phyloP scores from a whole-genome alignment of 2,797 vertebrate genomes.

The Ispidina lecontei region DNA sequence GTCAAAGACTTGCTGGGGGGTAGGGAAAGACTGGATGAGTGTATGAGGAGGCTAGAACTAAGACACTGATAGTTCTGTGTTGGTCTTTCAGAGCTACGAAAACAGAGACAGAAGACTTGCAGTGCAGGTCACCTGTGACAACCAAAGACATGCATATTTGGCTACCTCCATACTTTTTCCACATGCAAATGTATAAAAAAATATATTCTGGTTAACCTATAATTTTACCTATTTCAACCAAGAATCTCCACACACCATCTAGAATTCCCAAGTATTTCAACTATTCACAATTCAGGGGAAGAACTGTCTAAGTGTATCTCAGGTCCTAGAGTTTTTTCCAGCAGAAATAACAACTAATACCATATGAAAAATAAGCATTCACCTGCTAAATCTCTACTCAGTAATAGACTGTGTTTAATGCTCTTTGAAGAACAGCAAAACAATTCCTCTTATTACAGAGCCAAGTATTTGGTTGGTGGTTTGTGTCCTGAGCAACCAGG shows the following conservation, averaged over 20 bases:
- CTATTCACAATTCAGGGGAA: background rate
- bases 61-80: background rate
- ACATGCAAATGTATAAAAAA: background rate
- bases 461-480: background rate
- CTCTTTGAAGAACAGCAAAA: background rate
- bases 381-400: background rate
- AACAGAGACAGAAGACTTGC: background rate
- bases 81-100: background rate
- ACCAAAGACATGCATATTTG: background rate
- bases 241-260: fast-evolving
- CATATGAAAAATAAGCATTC: background rate
- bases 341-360: background rate
- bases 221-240: background rate
- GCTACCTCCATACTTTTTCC: background rate
- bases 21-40: background rate
- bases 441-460: background rate
- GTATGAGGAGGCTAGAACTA: background rate
- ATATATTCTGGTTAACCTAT: background rate
- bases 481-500: background rate
- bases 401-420: background rate
- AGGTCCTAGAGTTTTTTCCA: background rate
- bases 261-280: background rate
- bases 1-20: background rate
- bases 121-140: background rate
- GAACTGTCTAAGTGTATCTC: background rate